Percentiles rank a stretch among this genome's conserved stretches.
Conservation (phyloP, 2,888 invertebrate species). For the Monopis laevigella region DNA sequence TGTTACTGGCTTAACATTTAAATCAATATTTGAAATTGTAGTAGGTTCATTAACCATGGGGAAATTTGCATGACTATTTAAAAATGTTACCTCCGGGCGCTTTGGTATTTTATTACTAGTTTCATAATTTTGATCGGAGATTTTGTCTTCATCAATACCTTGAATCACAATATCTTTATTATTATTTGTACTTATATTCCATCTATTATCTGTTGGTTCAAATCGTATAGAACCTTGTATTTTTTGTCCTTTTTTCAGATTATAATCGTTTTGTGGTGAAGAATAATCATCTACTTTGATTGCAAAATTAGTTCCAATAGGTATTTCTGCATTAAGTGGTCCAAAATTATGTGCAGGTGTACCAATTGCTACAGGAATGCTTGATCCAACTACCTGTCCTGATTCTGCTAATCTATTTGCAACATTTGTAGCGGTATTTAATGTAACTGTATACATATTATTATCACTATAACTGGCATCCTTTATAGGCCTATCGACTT, state of each 20-base stretch:
- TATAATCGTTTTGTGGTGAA: slow-evolving; percentile 36
- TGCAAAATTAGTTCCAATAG: slow-evolving; percentile 59
- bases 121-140: background rate
- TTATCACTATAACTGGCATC: slow-evolving; percentile 26
- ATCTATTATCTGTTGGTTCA: slow-evolving; percentile 41
- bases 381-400: slow-evolving; percentile 44
- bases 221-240: slow-evolving; percentile 25
- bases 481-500: slow-evolving; percentile 2
- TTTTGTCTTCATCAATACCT: background rate
- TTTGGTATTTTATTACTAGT: background rate
- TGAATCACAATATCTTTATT: slow-evolving; percentile 2
- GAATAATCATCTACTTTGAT: slow-evolving; percentile 53
- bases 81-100: slow-evolving; percentile 22
- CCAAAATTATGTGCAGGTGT: slow-evolving; percentile 30
- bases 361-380: slow-evolving; percentile 42
- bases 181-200: slow-evolving; percentile 39
- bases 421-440: slow-evolving; percentile 49
- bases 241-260: slow-evolving; percentile 33
- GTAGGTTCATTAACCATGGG: slow-evolving; percentile 46
- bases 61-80: slow-evolving; percentile 60
- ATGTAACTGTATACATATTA: slow-evolving; percentile 42
- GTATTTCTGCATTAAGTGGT: slow-evolving; percentile 50
- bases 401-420: slow-evolving; percentile 33
- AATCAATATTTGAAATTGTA: slow-evolving; percentile 19
- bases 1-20: slow-evolving; percentile 30